Conservation (phyloP, 2,113 vertebrate species). For the Leucoraja erinaceus region DNA sequence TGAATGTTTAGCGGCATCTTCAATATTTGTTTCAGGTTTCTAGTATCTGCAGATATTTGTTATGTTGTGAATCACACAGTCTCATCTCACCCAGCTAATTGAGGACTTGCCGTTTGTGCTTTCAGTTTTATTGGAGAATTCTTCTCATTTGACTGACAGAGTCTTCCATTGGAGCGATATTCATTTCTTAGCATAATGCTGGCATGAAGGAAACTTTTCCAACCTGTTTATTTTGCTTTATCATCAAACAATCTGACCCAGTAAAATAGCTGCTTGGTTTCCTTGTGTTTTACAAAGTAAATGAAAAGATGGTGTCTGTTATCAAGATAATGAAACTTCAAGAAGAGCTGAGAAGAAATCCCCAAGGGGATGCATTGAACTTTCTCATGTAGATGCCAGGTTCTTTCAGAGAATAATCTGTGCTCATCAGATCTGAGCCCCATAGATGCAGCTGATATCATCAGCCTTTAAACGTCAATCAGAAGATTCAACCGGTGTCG, state of each 20-base stretch:
- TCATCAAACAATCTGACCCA: background rate
- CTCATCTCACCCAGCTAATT: background rate
- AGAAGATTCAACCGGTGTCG: background rate
- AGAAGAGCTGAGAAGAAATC: background rate
- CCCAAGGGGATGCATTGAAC: background rate
- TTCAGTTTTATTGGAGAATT: background rate
- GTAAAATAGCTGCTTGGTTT: background rate
- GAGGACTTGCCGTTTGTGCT: background rate
- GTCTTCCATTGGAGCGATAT: background rate
- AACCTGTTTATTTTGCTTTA: background rate
- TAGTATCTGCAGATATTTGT: too few species aligned
- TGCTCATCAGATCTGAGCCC: background rate
- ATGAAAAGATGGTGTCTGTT: background rate
- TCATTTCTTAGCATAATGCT: background rate
- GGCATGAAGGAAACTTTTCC: background rate
- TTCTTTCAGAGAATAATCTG: constrained; percentile 10
- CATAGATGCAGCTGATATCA: background rate
- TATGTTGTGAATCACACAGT: too few species aligned
- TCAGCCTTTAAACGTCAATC: constrained; percentile 1
- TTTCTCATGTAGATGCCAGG: background rate
- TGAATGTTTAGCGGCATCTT: too few species aligned
- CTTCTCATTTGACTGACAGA: background rate
- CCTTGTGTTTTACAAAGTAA: background rate
- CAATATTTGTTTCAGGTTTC: too few species aligned
- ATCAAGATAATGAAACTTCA: background rate